Conservation (phyloP, 2,888 invertebrate genomes). For the Dryobotodes eremita region DNA sequence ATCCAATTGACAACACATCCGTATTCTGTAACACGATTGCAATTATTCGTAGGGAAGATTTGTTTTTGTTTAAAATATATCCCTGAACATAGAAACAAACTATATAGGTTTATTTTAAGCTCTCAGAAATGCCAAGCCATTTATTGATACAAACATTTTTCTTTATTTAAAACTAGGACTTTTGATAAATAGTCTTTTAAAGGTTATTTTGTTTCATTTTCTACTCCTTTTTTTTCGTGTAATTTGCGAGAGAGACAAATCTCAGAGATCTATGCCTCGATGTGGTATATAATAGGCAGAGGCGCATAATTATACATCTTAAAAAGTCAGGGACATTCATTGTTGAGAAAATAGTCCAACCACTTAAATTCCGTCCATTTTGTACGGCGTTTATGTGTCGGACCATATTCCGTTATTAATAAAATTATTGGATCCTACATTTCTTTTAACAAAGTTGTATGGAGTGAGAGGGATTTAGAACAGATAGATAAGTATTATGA, state of each 20-base stretch:
- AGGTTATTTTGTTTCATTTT: conserved; percentile 4
- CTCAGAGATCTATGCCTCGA: background rate
- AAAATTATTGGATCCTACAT: too few species aligned
- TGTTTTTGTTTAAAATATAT: background rate
- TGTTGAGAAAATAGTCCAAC: too few species aligned
- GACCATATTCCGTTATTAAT: too few species aligned
- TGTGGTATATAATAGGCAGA: background rate
- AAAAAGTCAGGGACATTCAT: too few species aligned
- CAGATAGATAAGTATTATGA: too few species aligned
- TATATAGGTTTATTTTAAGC: background rate
- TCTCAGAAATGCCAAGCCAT: conserved; percentile 53
- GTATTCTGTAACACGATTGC: background rate
- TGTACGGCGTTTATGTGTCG: too few species aligned
- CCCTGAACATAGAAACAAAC: too few species aligned
- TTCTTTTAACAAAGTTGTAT: too few species aligned
- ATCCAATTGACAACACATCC: background rate
- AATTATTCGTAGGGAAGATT: background rate
- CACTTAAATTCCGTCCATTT: too few species aligned
- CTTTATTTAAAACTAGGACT: conserved; percentile 24
- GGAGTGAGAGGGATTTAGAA: too few species aligned
- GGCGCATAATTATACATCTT: too few species aligned
- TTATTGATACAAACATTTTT: conserved; percentile 46
- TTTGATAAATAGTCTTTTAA: conserved; percentile 44
- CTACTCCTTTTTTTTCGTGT: background rate
- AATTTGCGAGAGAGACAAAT: too few species aligned